Conservation (phyloP, 2,888 invertebrate species). For the Gymnosoma rotundatum region DNA sequence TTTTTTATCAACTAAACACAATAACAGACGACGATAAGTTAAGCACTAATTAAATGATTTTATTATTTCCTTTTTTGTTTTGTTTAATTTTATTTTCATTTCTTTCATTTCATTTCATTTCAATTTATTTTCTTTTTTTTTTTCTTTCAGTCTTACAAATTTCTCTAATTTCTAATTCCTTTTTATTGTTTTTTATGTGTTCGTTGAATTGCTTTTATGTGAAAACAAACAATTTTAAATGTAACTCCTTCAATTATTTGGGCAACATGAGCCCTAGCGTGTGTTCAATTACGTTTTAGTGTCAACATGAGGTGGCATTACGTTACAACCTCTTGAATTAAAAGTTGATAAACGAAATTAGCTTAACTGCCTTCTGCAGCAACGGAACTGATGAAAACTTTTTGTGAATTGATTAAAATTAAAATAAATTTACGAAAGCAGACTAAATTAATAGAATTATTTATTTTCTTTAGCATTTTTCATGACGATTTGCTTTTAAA, state of each 20-base stretch:
- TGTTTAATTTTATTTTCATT: slow-evolving; percentile 31
- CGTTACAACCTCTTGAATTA: slow-evolving; percentile 39
- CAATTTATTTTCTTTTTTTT: neutral
- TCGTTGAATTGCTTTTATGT: slow-evolving; percentile 78
- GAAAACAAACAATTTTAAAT: slow-evolving; percentile 69
- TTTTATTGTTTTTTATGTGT: slow-evolving; percentile 79
- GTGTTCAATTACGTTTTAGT: slow-evolving; percentile 56
- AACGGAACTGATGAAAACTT: slow-evolving; percentile 24
- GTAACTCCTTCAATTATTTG: slow-evolving; percentile 62
- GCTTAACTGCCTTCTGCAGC: neutral
- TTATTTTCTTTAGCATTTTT: slow-evolving; percentile 18
- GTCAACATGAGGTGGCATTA: slow-evolving; percentile 44
- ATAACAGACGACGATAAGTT: slow-evolving; percentile 73
- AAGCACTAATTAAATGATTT: slow-evolving; percentile 82
- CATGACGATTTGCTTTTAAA: neutral
- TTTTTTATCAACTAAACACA: slow-evolving; percentile 42
- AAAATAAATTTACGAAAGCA: slow-evolving; percentile 8
- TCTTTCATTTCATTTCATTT: slow-evolving; percentile 30
- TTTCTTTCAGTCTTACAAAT: neutral
- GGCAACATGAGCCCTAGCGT: slow-evolving; percentile 59
- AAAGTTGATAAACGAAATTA: neutral
- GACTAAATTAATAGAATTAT: slow-evolving; percentile 39
- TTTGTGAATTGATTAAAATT: slow-evolving; percentile 25
- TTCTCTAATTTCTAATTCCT: slow-evolving; percentile 72
- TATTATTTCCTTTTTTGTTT: slow-evolving; percentile 46